Base-by-base conservation (phyloP, 2,888 invertebrate species). In the Nomada hirtipes region DNA sequence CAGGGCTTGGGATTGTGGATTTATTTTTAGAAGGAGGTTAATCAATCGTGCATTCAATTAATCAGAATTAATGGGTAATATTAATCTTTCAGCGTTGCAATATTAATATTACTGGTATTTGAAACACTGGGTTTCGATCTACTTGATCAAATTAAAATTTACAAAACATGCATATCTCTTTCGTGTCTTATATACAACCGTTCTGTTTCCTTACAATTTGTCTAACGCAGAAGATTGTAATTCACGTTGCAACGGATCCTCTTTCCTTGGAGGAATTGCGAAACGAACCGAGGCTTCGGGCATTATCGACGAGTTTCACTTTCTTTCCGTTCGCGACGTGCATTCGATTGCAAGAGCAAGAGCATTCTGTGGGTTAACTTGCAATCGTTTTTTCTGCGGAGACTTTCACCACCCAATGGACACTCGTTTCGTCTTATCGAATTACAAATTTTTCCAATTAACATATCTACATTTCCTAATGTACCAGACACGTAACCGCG, bases 381-480 rank as follows among this genome's bases (percentile, higher is more conserved):
- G 70, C 75, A 67, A 61, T 75, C 81, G 60, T 65, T 71, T 82
- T 82, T 82, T 81, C 75, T 55, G 29, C 57, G 4, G 11, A 4
- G 15, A 82, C 81, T 82, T 82, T 82, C 81, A 82, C 81, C 81
- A 42, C 1, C 42, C 59, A 18, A n/a, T 2, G 61, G 15, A 68
- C 26, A 76, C 67, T 26, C 55, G 53, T 78, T 70, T 53, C 59
- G 52, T 42, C 26, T 53, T 50, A 36, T 20, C 67, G 18, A 55
- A 76, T 68, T 68, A 36, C 18, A 65, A 44, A 44, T 77, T 79
- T 36, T 20, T 36, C 11, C 29, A 15, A 47, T 36, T 36, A 36
- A 36, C 36, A 36, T 36, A 7, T 7, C 36, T 36, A 7, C 7
- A 7, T 36, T 36, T 36, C 36, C 36, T 7, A 36, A 36, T 36